phyloP scores from a whole-genome alignment of 2,888 invertebrate species.

The Ophion costatus region DNA sequence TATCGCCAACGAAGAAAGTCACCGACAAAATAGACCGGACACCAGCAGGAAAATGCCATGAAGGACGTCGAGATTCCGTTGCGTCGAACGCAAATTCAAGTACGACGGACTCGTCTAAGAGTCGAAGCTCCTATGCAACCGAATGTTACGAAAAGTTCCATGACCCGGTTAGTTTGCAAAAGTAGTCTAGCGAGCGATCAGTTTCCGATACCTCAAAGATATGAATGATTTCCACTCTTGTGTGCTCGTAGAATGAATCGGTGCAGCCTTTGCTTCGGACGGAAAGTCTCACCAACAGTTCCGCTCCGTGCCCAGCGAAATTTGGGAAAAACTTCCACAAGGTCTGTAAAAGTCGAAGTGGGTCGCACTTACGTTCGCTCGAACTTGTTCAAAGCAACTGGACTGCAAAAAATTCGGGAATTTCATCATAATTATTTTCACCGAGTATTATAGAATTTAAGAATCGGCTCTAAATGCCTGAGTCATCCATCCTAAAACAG shows the following conservation, averaged over 20 bases:
- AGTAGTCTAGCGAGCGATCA: background rate
- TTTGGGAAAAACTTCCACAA: conserved; percentile 55
- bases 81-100: background rate
- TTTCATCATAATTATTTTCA: no score
- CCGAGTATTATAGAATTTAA: no score
- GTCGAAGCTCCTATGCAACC: background rate
- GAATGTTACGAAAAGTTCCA: background rate
- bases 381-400: background rate
- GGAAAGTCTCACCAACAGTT: background rate
- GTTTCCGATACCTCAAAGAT: background rate
- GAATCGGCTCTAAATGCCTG: no score
- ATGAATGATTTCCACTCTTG: background rate
- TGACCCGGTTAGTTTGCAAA: conserved; percentile 35
- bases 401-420: no score
- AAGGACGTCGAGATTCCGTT: background rate
- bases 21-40: conserved; percentile 1
- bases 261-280: conserved; percentile 28
- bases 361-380: background rate
- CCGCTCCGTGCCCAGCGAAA: background rate
- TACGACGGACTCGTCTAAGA: background rate
- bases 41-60: background rate
- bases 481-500: no score
- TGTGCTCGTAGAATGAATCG: conserved; percentile 40
- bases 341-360: conserved; percentile 17
- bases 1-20: conserved; percentile 40